phyloP scores from a whole-genome alignment of 2,888 invertebrate species.

The Cantharis rufa region DNA sequence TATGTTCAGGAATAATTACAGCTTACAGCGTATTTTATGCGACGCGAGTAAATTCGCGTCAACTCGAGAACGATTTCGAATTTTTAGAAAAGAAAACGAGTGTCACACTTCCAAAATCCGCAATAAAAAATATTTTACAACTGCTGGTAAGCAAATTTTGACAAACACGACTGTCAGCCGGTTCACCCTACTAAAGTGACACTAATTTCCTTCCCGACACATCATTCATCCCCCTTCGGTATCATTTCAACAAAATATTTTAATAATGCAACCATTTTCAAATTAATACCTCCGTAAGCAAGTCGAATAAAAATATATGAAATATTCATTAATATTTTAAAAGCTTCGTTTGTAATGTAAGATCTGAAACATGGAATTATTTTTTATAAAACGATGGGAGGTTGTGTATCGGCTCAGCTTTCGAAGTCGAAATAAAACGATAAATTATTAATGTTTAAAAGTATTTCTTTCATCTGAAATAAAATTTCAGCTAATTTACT shows the following conservation, averaged over 20 bases:
- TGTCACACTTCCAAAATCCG: not conserved
- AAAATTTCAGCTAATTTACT: not conserved
- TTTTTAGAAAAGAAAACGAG: not conserved
- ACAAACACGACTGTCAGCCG: not conserved
- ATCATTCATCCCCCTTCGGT: not conserved
- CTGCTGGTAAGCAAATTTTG: not conserved
- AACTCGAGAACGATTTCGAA: not conserved
- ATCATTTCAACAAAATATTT: not conserved
- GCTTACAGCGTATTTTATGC: not conserved
- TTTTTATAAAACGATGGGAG: not conserved
- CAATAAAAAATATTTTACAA: not conserved
- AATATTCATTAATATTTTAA: not conserved
- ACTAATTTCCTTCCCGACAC: not conserved
- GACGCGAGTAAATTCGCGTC: not conserved
- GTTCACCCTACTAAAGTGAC: not conserved
- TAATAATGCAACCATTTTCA: not conserved
- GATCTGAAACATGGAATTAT: not conserved
- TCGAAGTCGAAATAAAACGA: not conserved
- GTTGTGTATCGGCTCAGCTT: not conserved
- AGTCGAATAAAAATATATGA: not conserved
- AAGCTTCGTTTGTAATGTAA: not conserved
- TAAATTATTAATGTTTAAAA: not conserved
- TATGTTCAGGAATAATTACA: not conserved
- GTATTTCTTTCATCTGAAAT: not conserved
- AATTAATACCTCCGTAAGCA: not conserved